Conservation (phyloP, 2,888 invertebrate species). For the Spialia ferax region DNA sequence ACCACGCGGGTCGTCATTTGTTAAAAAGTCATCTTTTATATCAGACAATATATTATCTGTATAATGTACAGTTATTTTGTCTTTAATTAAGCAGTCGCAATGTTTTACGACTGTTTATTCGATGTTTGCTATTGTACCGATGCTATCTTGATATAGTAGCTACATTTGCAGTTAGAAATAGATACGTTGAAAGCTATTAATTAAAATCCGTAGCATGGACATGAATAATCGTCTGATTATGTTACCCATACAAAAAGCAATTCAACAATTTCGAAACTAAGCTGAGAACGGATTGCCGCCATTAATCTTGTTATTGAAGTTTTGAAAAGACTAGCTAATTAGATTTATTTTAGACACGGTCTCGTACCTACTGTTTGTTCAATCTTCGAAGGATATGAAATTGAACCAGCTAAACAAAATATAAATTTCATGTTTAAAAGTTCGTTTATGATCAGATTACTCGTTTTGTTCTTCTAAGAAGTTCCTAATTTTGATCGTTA, state of each 20-base stretch:
- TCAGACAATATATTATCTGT: background rate
- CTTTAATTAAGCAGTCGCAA: background rate
- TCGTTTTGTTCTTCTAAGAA: too few species aligned
- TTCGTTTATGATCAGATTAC: too few species aligned
- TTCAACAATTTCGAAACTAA: constrained; percentile 24
- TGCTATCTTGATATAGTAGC: background rate
- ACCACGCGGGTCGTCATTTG: too few species aligned
- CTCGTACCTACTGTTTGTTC: background rate
- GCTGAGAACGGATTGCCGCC: constrained; percentile 10
- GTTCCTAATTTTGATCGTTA: too few species aligned
- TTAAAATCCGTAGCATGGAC: background rate
- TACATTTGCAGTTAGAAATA: background rate
- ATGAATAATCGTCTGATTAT: constrained; percentile 25
- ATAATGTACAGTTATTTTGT: background rate
- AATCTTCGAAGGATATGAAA: background rate
- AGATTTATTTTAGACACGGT: background rate
- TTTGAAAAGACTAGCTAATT: constrained; percentile 12
- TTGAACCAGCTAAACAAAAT: background rate
- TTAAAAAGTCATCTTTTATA: too few species aligned
- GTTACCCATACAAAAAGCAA: constrained; percentile 27
- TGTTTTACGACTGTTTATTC: background rate
- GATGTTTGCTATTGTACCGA: background rate
- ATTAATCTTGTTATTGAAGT: constrained; percentile 26
- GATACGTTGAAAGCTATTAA: constrained; percentile 7
- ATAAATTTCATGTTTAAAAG: too few species aligned